phyloP scores from a whole-genome alignment of 2,113 vertebrate species.

The Odobenus rosmarus region DNA sequence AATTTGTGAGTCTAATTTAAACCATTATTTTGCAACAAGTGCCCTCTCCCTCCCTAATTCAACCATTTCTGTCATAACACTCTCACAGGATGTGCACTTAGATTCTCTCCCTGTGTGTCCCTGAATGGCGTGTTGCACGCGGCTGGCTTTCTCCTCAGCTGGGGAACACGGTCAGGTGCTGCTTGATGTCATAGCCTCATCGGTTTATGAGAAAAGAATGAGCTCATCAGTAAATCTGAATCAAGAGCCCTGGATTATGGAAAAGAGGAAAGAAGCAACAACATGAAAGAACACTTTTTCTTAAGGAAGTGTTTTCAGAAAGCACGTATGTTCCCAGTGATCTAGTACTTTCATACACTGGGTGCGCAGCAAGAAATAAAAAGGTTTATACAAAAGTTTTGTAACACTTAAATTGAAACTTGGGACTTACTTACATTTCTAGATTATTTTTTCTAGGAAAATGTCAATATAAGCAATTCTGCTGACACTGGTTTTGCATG shows the following conservation, averaged over 20 bases:
- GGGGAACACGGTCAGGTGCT: neutral
- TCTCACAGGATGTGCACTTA: neutral
- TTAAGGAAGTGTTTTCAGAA: neutral
- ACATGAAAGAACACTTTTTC: neutral
- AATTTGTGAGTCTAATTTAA: conserved; percentile 69
- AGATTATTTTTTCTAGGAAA: neutral
- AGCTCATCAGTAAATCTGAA: neutral
- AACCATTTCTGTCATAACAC: neutral
- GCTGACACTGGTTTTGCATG: neutral
- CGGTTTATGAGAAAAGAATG: neutral
- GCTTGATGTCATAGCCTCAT: neutral
- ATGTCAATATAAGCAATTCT: neutral
- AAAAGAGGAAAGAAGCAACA: neutral
- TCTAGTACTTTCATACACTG: neutral
- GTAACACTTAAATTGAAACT: neutral
- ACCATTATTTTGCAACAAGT: conserved; percentile 18
- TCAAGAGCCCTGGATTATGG: neutral
- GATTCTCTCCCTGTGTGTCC: neutral
- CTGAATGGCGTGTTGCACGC: neutral
- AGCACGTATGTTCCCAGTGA: neutral
- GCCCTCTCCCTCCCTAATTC: conserved; percentile 53
- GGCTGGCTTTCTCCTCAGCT: neutral
- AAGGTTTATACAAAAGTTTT: neutral
- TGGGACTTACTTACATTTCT: neutral
- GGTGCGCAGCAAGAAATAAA: neutral